A percentile compares a stretch with the other conserved stretches of the same genome.
phyloP scores from a whole-genome alignment of 2,113 vertebrate genomes.

The Lagopus muta region DNA sequence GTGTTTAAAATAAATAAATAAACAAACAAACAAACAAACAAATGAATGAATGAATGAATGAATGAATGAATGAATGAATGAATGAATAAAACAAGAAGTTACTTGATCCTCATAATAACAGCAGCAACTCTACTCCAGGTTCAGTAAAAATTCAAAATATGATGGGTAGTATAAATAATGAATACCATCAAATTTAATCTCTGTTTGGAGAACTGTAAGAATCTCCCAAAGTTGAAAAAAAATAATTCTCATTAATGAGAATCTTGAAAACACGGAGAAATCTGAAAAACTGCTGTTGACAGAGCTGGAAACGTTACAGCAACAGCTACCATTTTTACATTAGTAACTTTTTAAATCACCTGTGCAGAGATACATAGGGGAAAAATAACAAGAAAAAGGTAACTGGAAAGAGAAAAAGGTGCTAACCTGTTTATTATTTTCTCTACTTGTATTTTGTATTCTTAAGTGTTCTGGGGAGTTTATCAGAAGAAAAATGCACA shows the following conservation, averaged over 20 bases:
- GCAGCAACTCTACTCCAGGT: not conserved
- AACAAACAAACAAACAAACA: no score
- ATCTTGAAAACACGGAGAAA: not conserved
- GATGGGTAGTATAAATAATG: not conserved
- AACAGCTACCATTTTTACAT: not conserved
- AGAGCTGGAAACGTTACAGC: not conserved
- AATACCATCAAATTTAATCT: not conserved
- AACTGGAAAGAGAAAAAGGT: not conserved
- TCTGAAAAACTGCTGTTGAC: not conserved
- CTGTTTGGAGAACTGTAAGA: not conserved
- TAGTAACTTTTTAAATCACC: not conserved
- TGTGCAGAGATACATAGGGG: not conserved
- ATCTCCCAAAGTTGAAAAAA: not conserved
- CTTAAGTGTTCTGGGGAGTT: not conserved
- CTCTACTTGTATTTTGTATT: not conserved
- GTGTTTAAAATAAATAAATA: not conserved
- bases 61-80: not conserved
- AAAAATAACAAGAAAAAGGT: not conserved
- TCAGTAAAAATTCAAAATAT: not conserved
- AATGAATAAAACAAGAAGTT: rapidly evolving
- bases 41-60: no score
- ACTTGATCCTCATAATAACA: not conserved
- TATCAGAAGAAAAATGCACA: not conserved
- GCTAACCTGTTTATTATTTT: not conserved
- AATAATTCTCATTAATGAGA: not conserved